Percentiles rank a stretch among this genome's conserved stretches.
phyloP scores from a whole-genome alignment of 2,113 vertebrate genomes.

The Peromyscus leucopus region DNA sequence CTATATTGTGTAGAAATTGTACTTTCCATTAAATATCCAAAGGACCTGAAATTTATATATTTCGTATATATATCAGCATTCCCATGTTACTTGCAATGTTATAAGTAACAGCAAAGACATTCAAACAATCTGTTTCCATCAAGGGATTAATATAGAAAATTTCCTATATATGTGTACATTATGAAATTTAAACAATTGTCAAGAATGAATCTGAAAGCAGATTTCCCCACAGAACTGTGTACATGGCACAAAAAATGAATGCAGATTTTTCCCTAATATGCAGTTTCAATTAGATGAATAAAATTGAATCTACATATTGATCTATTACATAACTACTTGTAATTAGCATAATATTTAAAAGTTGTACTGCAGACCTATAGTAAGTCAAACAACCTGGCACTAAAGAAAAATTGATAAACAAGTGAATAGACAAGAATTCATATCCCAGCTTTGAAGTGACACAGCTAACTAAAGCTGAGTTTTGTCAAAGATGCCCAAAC shows the following conservation, averaged over 20 bases:
- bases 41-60: neutral
- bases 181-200: neutral
- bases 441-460: neutral
- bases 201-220: neutral
- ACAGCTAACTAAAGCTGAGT: neutral
- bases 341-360: neutral
- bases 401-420: neutral
- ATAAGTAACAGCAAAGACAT: neutral
- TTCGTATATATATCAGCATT: neutral
- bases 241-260: neutral
- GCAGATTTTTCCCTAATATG: neutral
- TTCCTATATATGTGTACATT: neutral
- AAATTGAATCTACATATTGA: neutral
- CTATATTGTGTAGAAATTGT: neutral
- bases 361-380: neutral
- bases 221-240: neutral
- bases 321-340: neutral
- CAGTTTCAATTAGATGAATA: neutral
- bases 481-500: neutral
- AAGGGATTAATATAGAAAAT: neutral
- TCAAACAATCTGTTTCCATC: neutral
- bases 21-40: neutral
- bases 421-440: neutral
- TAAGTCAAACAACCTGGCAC: neutral
- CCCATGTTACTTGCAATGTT: neutral